Percentiles rank a stretch among this genome's conserved stretches.
phyloP scores from a whole-genome alignment of 2,797 vertebrate species.

The Oreonectes daqikongensis region DNA sequence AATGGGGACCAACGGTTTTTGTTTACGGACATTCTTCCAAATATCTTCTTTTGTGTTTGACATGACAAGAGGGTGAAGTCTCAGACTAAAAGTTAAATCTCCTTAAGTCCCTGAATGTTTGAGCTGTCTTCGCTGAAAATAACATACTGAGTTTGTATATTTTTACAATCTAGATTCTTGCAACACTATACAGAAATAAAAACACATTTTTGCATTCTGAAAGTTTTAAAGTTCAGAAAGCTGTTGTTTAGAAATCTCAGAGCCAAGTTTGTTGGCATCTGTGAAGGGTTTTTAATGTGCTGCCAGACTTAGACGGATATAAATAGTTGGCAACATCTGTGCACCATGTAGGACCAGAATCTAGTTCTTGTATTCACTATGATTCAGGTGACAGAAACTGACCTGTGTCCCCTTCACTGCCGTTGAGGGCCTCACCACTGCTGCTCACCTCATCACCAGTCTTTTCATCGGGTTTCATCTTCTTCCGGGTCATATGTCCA shows the following conservation, averaged over 20 bases:
- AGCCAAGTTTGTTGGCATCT: constrained; percentile 12
- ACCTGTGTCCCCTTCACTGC: constrained; percentile 75
- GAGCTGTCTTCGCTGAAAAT: too few relatives aligned
- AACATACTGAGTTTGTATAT: too few relatives aligned
- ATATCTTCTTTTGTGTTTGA: too few relatives aligned
- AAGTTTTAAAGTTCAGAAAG: constrained; percentile 3
- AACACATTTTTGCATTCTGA: constrained; percentile 24
- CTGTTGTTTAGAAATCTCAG: constrained; percentile 6
- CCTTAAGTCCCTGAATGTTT: too few relatives aligned
- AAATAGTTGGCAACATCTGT: constrained; percentile 2
- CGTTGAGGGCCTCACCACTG: constrained; percentile 77
- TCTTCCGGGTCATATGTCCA: constrained; percentile 98
- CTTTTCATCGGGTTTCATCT: constrained; percentile 95
- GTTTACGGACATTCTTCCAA: too few relatives aligned
- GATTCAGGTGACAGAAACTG: constrained; percentile 67
- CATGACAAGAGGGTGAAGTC: too few relatives aligned
- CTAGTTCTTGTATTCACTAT: constrained; percentile 44
- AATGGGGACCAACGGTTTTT: too few relatives aligned
- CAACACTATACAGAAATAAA: neutral
- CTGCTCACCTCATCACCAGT: constrained; percentile 88
- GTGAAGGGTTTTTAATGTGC: neutral
- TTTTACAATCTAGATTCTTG: neutral
- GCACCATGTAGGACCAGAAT: neutral
- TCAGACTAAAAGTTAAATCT: too few relatives aligned
- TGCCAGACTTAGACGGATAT: constrained; percentile 12